A percentile compares a stretch with the other conserved stretches of the same genome.
These are phyloP conservation scores for Solenopsis fugax DNA, from an alignment of 1,140 invertebrate species.

Conservation along the genomic window DNA sequence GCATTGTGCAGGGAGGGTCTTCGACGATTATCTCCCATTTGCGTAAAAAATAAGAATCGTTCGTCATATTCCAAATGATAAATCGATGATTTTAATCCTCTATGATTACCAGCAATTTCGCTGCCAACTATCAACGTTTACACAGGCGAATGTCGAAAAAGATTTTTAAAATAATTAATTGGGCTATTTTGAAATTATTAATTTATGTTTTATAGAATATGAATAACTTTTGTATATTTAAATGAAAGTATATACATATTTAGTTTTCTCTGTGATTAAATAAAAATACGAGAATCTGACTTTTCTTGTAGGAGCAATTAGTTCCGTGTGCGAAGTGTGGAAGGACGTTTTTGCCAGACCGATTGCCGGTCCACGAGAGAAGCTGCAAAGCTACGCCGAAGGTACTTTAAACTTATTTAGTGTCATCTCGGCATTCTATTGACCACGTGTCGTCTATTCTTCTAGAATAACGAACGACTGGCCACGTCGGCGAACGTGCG, in stretches of 20 bases:
- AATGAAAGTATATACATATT: conserved; percentile 20
- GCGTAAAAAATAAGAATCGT: conserved; percentile 10
- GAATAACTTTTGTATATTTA: neutral
- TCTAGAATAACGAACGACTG: conserved; percentile 54
- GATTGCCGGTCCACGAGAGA: conserved; percentile 89
- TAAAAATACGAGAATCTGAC: conserved; percentile 9
- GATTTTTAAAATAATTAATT: neutral
- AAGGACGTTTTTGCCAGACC: conserved; percentile 90
- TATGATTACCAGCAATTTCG: neutral
- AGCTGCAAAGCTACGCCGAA: conserved; percentile 86
- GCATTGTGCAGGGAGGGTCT: neutral
- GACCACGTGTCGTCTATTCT: neutral
- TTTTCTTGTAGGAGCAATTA: conserved; percentile 85
- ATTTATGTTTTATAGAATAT: conserved; percentile 13
- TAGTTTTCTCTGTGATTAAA: conserved; percentile 25
- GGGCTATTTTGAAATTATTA: neutral
- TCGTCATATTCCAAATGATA: neutral
- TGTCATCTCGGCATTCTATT: no score
- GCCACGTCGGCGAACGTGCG: conserved; percentile 89
- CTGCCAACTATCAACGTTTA: neutral
- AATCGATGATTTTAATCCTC: conserved; percentile 1
- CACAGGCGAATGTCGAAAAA: neutral
- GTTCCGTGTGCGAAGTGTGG: conserved; percentile 90
- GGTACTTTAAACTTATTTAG: conserved; percentile 37
- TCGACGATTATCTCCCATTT: neutral